Base-by-base conservation (phyloP, 2,113 vertebrate genomes). In the Heptranchias perlo region DNA sequence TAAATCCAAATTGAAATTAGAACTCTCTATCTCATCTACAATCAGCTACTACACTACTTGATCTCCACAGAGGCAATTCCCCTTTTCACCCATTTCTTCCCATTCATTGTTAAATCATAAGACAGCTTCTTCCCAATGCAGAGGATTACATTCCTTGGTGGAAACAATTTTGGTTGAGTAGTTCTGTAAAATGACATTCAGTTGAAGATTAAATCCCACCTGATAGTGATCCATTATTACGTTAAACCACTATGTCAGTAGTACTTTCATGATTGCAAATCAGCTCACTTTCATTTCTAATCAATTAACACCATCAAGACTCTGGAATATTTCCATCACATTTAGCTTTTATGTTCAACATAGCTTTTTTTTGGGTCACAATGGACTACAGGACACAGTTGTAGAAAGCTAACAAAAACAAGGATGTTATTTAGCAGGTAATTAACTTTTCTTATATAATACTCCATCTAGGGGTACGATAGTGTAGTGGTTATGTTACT, bases 1-100 rank as follows among this genome's bases (percentile, higher is more conserved):
- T 25, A 94, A 94, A 65, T 94, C 35, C 5, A 94, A 94, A 67
- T 65, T 67, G 87, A 91, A 91, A 58, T 91, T 64, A 67, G 1
- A 62, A 39, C 54, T 94, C 14, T 67, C 28, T 52, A 52, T 69
- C 39, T 69, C 94, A 69, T 52, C 25, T 47, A 73, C 23, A 67
- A 95, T 67, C 94, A 95, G 65, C 65, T 31, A 31, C 3, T 31
- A 67, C 61, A 67, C 62, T 21, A 14, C 21, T 14, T 67, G 61
- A 65, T 67, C 93, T 65, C 39, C 39, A 47, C 18, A 44, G 21
- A 69, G 3, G 8, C 5, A 95, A 35, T 69, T 95, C 64, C 31
- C 31, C 64, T 16, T 95, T 47, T 95, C 10, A 69, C 39, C 92
- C 94, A 69, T 49, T 95, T 16, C 65, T 1, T 47, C 39, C 23